Evolutionary conservation across 2,797 vertebrate species (phyloP).

Genomic region (Poeciliopsis turneri): DNA sequence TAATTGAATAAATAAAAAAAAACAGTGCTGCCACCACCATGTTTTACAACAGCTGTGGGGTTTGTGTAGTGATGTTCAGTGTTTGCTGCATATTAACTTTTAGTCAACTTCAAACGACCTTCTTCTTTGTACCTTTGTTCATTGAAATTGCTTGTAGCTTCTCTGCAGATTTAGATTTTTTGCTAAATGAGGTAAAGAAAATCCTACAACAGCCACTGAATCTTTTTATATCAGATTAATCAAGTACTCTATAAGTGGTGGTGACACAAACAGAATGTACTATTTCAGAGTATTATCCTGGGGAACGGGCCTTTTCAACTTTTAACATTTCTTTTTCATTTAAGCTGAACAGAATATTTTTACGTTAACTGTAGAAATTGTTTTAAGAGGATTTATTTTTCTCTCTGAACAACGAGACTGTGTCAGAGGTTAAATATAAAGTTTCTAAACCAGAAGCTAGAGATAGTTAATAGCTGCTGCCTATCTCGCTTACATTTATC

Average conservation of each 20-base stretch:
- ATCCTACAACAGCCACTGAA: background rate
- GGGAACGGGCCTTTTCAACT: background rate
- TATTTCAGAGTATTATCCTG: background rate
- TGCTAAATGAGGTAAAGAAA: background rate
- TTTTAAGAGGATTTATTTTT: background rate
- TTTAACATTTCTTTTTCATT: background rate
- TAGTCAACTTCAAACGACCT: background rate
- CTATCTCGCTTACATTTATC: no score
- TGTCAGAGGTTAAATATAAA: background rate
- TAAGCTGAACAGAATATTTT: background rate
- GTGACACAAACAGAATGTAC: background rate
- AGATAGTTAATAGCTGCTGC: no score
- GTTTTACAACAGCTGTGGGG: background rate
- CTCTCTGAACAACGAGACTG: background rate
- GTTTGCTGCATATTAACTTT: background rate
- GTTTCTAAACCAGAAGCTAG: no score
- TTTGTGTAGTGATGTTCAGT: background rate
- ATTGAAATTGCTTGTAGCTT: background rate
- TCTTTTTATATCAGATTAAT: background rate
- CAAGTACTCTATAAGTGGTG: background rate
- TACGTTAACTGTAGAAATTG: background rate
- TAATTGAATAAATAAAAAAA: background rate
- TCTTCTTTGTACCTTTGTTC: background rate
- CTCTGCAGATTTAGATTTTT: background rate
- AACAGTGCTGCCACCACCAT: background rate